phyloP scores from a whole-genome alignment of 2,113 vertebrate genomes.

The Myrmecophaga tridactyla region DNA sequence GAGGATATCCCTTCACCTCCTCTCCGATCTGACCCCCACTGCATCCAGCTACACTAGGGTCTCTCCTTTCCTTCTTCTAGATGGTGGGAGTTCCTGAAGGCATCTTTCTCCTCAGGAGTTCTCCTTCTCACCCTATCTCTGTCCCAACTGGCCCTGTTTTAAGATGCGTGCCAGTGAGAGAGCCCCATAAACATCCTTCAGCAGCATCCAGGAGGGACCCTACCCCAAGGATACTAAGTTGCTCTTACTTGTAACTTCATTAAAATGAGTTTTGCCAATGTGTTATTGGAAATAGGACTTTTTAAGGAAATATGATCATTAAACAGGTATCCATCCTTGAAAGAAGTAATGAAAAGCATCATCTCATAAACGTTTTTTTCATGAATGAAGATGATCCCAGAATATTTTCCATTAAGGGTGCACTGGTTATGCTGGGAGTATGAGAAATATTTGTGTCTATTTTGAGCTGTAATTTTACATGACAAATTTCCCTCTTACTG shows the following conservation, averaged over 20 bases:
- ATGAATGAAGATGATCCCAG: neutral
- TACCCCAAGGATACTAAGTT: neutral
- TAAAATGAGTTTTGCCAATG: neutral
- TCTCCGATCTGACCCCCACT: neutral
- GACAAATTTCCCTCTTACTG: neutral
- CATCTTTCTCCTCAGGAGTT: too few species aligned
- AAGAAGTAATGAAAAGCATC: too few species aligned
- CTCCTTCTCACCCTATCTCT: fast-evolving
- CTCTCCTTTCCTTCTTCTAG: neutral
- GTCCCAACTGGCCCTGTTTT: neutral
- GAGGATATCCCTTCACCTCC: neutral
- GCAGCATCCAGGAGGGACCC: neutral
- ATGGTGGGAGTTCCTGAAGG: neutral
- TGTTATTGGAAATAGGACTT: neutral
- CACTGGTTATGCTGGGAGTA: neutral
- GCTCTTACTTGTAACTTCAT: neutral
- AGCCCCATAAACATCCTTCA: neutral
- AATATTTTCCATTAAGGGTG: neutral
- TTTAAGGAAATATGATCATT: neutral
- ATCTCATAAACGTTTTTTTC: neutral
- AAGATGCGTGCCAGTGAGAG: too few species aligned
- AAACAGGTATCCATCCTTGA: neutral
- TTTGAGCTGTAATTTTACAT: neutral
- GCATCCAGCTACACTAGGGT: too few species aligned
- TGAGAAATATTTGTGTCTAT: neutral